Evolutionary conservation across 1,140 invertebrate genomes (phyloP), one percentile per base, ranked within the genome.

Genomic region (Plodia interpunctella): DNA sequence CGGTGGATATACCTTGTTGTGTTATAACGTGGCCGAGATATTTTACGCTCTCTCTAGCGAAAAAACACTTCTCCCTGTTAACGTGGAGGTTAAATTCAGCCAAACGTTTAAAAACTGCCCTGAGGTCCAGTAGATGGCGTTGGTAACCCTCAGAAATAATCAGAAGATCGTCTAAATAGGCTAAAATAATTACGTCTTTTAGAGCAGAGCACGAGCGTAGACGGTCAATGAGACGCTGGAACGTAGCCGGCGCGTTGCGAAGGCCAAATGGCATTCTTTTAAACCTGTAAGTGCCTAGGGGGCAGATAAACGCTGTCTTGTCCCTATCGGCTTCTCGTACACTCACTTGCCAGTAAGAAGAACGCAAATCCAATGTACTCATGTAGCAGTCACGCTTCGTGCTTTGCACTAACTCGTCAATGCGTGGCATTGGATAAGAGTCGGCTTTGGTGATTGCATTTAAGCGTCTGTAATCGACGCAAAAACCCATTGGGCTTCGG

Each of bases 361-460:
- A 15, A 11, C 60, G 65, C 6, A 90, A 55, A 74, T 92, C 91
- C 10, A 92, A 55, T 0, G 79, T 81, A 5, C 74, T 72, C 61
- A 91, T 90, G 44, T 70, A 87, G 32, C 68, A 68, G 13, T 68
- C 62, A 9, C 72, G 69, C 8, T 65, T 68, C 20, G 91, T 61
- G 1, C 32, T 21, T 52, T 87, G 65, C 15, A 93, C 59, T 2
- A 79, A 68, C 9, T 91, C 84, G 21, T 90, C 81, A 2, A 93
- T 91, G 11, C 80, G 66, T 2, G 91, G 92, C 5, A 93, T 58
- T 0, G 91, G 91, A 70, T 89, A 93, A 3, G 38, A 49, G 38
- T 85, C 82, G 13, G 65, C 59, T 3, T 65, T 62, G 1, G 85
- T 89, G 0, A 80, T 58, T 0, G 70, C 59, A 59, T 88, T 90